A percentile compares a stretch with the other conserved stretches of the same genome.
Conservation (phyloP, 2,113 vertebrate genomes). For the Odontesthes bonariensis region DNA sequence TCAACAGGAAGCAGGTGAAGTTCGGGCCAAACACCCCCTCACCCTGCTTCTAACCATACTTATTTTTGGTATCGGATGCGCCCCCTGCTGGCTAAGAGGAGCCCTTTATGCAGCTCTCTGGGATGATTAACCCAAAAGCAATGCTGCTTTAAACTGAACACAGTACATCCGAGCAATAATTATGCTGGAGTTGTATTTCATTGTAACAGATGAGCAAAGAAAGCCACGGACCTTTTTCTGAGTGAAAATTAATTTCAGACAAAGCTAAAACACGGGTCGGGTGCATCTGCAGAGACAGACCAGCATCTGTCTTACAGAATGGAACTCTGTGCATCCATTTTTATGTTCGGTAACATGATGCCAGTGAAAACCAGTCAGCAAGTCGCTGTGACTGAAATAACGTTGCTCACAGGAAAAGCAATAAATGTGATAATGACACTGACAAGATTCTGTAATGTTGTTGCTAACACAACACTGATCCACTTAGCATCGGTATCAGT, state of each 20-base stretch:
- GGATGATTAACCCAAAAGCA: background rate
- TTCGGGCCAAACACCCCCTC: constrained; percentile 40
- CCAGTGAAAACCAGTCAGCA: background rate
- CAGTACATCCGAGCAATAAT: background rate
- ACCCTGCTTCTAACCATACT: background rate
- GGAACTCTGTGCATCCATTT: background rate
- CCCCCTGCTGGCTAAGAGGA: constrained; percentile 31
- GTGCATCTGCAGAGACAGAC: background rate
- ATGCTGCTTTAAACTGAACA: background rate
- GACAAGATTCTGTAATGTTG: constrained; percentile 9
- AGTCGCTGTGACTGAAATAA: constrained; percentile 1
- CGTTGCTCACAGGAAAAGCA: constrained; percentile 14
- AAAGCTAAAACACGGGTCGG: background rate
- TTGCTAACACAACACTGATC: constrained; percentile 7
- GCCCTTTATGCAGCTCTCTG: background rate
- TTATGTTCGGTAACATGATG: background rate
- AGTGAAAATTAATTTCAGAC: constrained; percentile 17
- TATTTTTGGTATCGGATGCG: constrained; percentile 22
- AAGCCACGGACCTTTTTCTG: constrained; percentile 16
- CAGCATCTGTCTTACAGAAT: background rate
- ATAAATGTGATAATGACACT: background rate
- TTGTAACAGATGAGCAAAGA: constrained; percentile 33
- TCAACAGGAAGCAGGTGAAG: constrained; percentile 55
- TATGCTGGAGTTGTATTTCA: constrained; percentile 16
- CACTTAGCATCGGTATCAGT: background rate